Conservation (phyloP, 2,113 vertebrate genomes). For the Urocolius indicus region DNA sequence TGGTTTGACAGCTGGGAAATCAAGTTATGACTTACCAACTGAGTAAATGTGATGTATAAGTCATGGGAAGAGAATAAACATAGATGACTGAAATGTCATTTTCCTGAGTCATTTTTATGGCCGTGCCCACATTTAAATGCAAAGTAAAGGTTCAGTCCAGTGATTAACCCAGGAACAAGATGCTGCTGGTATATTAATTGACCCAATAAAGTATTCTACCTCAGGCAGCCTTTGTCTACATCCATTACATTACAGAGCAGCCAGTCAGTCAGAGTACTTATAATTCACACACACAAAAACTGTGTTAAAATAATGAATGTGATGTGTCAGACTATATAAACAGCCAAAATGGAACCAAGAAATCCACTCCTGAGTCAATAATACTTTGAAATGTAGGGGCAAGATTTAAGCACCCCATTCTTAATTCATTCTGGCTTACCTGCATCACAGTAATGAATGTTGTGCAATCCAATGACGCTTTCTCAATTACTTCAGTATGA, state of each 20-base stretch:
- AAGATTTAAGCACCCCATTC: not conserved
- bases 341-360: constrained; percentile 27
- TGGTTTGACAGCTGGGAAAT: constrained; percentile 21
- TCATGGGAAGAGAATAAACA: constrained; percentile 40
- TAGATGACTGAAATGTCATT: constrained; percentile 45
- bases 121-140: constrained; percentile 54
- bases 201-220: constrained; percentile 73
- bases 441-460: not conserved
- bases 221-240: constrained; percentile 55
- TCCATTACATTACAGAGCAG: constrained; percentile 65
- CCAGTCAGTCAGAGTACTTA: constrained; percentile 46
- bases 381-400: not conserved
- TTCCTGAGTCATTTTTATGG: constrained; percentile 59
- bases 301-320: constrained; percentile 55
- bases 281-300: constrained; percentile 58
- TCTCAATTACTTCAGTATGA: not conserved
- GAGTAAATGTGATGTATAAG: constrained; percentile 41
- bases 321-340: constrained; percentile 46
- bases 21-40: not conserved
- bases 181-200: constrained; percentile 72
- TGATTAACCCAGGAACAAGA: constrained; percentile 73
- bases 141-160: constrained; percentile 63
- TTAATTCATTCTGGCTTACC: not conserved
- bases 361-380: constrained; percentile 19
- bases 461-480: not conserved